Base-by-base conservation (phyloP, 2,888 invertebrate genomes). In the Heliconius cydno region DNA sequence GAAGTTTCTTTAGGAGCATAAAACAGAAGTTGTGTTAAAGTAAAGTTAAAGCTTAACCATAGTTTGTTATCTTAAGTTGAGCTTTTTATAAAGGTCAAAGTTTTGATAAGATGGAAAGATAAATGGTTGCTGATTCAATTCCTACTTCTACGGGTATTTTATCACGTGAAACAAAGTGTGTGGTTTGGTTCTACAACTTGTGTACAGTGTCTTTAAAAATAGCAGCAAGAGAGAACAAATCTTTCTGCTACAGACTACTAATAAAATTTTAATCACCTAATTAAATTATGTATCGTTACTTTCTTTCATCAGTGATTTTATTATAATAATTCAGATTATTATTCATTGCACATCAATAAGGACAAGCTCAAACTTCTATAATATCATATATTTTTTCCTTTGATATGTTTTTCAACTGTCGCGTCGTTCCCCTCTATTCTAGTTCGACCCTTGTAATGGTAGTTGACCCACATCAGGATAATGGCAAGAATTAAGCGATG, bases 401-500 rank as follows among this genome's bases (percentile, higher is more conserved):
- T n/a, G 60, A 73, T 60, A n/a, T 38, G 9, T 60, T 10, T 60
- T 73, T 57, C 73, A 60, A n/a, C 15, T 4, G 65, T 19, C 41
- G 41, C 38, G 63, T 28, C 65, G 41, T 41, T 46, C 22, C 46
- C 46, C 75, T 46, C 75, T 75, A 75, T 66, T 66, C 28, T 75
- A 65, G 75, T 66, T 65, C 75, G 41, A 75, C 75, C 75, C 81
- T 79, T 74, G 76, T 79, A 78, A 71, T 66, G 66, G 65, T 75
- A 71, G 77, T 79, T 52, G 67, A 79, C 81, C 77, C 79, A 79
- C 79, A 71, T 81, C 76, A 79, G 46, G 34, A 60, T 68, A 80
- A 78, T 76, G 66, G 80, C 73, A 66, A 63, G 71, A 76, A 80
- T 72, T 63, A 76, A 66, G 60, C 46, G 70, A 81, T 41, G 81